Evolutionary conservation across 23 tunicate species (phyloP).

Genomic region (Pegea sp.): DNA sequence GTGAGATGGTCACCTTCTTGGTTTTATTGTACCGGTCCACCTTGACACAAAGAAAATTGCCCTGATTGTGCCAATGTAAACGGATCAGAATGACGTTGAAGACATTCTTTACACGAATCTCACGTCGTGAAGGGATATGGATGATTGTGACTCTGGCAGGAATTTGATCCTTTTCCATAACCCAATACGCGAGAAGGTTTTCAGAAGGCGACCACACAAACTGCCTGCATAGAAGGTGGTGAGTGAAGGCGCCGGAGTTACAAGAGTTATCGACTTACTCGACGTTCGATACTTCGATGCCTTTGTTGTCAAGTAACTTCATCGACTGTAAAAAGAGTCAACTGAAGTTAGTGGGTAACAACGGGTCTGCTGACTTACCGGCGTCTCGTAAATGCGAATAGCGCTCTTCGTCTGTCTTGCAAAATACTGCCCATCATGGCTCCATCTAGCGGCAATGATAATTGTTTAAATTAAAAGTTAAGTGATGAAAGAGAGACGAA

Average conservation of each 20-base stretch:
- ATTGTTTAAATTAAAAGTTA: too few species aligned
- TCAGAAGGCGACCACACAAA: conserved; percentile 92
- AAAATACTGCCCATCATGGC: conserved; percentile 70
- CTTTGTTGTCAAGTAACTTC: conserved; percentile 80
- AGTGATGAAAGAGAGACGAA: too few species aligned
- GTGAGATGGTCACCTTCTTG: conserved; percentile 31
- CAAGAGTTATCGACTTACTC: too few species aligned
- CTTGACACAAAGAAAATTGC: conserved; percentile 68
- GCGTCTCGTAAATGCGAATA: conserved; percentile 84
- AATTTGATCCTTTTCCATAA: conserved; percentile 60
- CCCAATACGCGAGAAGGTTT: conserved; percentile 74
- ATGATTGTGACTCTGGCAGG: conserved; percentile 93
- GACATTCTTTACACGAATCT: conserved; percentile 90
- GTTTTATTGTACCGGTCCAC: conserved; percentile 90
- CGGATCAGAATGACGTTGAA: conserved; percentile 77
- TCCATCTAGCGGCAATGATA: too few species aligned
- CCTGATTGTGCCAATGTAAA: conserved; percentile 92
- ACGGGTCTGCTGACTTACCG: conserved; percentile 20
- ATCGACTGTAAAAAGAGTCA: conserved; percentile 35
- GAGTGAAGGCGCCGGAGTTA: too few species aligned
- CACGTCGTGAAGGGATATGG: conserved; percentile 65
- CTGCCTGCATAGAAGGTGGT: too few species aligned
- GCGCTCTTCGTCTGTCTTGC: conserved; percentile 71
- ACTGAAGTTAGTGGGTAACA: background rate
- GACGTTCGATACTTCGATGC: too few species aligned